Base-by-base conservation (phyloP, 2,113 vertebrate genomes). In the Oryctolagus cuniculus region DNA sequence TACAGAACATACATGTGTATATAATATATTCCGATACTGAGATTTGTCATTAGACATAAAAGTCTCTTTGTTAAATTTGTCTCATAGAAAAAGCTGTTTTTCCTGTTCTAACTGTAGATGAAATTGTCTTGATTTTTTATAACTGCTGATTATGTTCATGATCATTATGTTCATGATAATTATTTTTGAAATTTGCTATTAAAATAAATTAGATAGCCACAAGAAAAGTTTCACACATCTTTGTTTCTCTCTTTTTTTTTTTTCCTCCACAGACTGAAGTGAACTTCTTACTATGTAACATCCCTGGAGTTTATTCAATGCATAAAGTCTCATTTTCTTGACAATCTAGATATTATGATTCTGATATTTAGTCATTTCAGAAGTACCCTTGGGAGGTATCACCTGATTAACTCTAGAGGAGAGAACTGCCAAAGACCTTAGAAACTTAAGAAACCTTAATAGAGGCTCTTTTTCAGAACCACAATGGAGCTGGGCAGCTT, bases 331-430 rank as follows among this genome's bases (percentile, higher is more conserved):
- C 67, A 87, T 95, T 95, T 96, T 89, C 89, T 90, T 95, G 89
- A 92, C 88, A 93, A 29, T 72, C 22, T 64, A 95, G 92, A 96
- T 94, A 91, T 96, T 93, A 95, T 96, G 78, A 94, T 38, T 77
- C 66, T 21, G 86, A 53, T 86, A 96, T 97, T 98, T 90, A 73
- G 78, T 87, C 11, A 49, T 96, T 95, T 97, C 87, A 17, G 91
- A 98, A 97, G 96, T 96, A 85, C 83, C 58, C 77, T 95, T 96
- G 97, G 95, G 97, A 97, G 82, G 49, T 95, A 96, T 92, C 97
- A 86, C 31, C 97, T 97, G 96, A 97, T 97, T 95, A 98, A 97
- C 88, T 97, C 93, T 87, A 66, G 87, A 97, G 67, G 94, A 81
- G 66, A 97, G 90, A 97, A 75, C 88, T 92, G 94, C 97, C 90